These are phyloP conservation scores for Lordiphosa clarofinis DNA, from an alignment of 1,140 invertebrate genomes.

Conservation along the genomic window DNA sequence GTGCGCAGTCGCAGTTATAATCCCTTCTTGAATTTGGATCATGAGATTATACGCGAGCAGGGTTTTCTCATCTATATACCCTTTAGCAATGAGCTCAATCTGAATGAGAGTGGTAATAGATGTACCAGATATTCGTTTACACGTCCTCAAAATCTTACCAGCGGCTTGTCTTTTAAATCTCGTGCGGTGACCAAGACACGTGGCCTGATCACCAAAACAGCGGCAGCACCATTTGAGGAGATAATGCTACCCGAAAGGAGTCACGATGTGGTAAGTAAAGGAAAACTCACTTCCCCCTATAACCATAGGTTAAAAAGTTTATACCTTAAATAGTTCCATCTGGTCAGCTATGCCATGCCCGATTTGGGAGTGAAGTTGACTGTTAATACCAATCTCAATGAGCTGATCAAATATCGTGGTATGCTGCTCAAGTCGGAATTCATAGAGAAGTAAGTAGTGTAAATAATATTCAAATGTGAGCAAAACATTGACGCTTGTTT, in stretches of 20 bases:
- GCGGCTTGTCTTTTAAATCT: conserved; percentile 74
- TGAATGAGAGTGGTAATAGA: conserved; percentile 47
- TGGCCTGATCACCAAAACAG: conserved; percentile 64
- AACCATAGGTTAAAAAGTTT: neutral
- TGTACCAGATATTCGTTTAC: conserved; percentile 66
- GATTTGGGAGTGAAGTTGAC: conserved; percentile 66
- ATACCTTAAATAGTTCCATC: conserved; percentile 50
- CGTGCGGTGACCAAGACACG: conserved; percentile 68
- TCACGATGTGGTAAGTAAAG: conserved; percentile 57
- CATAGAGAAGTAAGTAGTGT: conserved; percentile 63
- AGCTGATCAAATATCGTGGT: conserved; percentile 69
- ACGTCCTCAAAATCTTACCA: conserved; percentile 70
- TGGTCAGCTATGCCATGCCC: conserved; percentile 63
- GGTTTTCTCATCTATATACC: conserved; percentile 83
- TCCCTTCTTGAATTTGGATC: conserved; percentile 82
- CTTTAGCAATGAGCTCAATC: conserved; percentile 79
- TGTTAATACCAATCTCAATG: conserved; percentile 69
- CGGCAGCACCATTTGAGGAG: conserved; percentile 59
- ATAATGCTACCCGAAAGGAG: conserved; percentile 62
- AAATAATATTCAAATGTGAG: no score
- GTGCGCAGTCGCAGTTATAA: conserved; percentile 82
- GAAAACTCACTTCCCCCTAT: no score
- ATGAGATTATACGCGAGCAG: conserved; percentile 82
- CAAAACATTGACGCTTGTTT: neutral
- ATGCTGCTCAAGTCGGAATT: conserved; percentile 78